Evolutionary conservation across 2,888 invertebrate genomes (phyloP).

Genomic region (Cheilosia vulpina): DNA sequence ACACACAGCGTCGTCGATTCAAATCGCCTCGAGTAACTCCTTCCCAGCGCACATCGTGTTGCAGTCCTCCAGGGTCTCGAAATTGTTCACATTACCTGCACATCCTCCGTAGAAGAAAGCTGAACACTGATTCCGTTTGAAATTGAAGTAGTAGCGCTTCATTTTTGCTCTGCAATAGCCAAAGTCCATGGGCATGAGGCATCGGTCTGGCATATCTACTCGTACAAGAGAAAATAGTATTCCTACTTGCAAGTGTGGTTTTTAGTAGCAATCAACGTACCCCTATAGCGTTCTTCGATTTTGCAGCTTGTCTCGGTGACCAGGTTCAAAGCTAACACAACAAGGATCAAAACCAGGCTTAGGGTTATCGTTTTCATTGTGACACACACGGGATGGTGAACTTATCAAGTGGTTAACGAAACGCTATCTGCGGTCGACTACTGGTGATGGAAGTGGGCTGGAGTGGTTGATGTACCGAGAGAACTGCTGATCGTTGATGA

Average conservation of each 20-base stretch:
- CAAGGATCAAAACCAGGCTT: slow-evolving; percentile 34
- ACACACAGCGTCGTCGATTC: slow-evolving; percentile 24
- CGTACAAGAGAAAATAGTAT: slow-evolving; percentile 17
- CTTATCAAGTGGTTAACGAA: slow-evolving; percentile 62
- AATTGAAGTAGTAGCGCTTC: slow-evolving; percentile 90
- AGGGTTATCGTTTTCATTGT: slow-evolving; percentile 59
- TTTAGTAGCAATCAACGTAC: slow-evolving; percentile 12
- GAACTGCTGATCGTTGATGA: slow-evolving; percentile 48
- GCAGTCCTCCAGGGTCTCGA: slow-evolving; percentile 87
- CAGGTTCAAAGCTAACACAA: slow-evolving; percentile 26
- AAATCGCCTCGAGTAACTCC: slow-evolving; percentile 3
- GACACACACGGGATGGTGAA: slow-evolving; percentile 42
- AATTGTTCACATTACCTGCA: slow-evolving; percentile 91
- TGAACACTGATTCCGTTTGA: slow-evolving; percentile 84
- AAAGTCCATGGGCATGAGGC: slow-evolving; percentile 87
- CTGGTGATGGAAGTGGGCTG: slow-evolving; percentile 48
- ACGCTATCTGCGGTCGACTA: slow-evolving; percentile 66
- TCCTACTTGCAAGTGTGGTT: not conserved
- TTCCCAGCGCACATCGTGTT: slow-evolving; percentile 75
- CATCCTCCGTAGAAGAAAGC: slow-evolving; percentile 90
- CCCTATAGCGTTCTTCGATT: slow-evolving; percentile 55
- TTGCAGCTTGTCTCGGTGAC: slow-evolving; percentile 30
- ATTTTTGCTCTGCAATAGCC: slow-evolving; percentile 91
- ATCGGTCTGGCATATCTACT: slow-evolving; percentile 84
- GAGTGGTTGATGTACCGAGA: slow-evolving; percentile 44